Evolutionary conservation across 2,113 vertebrate species (phyloP), one percentile per base, ranked within the genome.

Genomic region (Aptenodytes forsteri): DNA sequence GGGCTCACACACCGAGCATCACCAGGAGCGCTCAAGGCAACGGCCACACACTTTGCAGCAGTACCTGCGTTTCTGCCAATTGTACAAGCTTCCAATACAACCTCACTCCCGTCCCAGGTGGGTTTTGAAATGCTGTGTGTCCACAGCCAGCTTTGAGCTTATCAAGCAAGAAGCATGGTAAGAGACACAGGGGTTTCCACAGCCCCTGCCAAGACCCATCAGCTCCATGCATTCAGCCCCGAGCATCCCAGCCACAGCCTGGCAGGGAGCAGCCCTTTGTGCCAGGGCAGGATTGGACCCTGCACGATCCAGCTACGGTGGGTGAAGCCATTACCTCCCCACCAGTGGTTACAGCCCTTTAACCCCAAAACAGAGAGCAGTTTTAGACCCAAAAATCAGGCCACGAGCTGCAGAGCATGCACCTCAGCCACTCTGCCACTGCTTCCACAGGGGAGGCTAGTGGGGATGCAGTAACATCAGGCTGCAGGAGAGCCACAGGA

Each of bases 21-120:
- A 22, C 34, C n/a, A 1, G 27, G 34, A 21, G 18, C 9, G 2
- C 38, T 36, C 13, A 7, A 54, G 78, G 44, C 38, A 29, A 16
- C 2, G 2, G 40, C 50, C 18, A 2, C 38, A 10, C 7, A 2
- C 52, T 47, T 11, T 3, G 8, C 26, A 44, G 17, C 8, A 2
- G 3, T 16, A 34, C 85, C 75, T 20, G 16, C 6, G 0, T 8
- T 47, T n/a, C 44, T 22, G 8, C 44, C 0, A 1, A 5, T 10
- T 15, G 29, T 4, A 13, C 1, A 0, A 29, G n/a, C 17, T 87
- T 47, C 65, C 52, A 36, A 1, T 18, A 38, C 8, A 27, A 16
- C 32, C 29, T 42, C 34, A 25, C 13, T 16, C 26, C 7, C 0
- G 1, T 40, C 40, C 46, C 66, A 55, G 42, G 6, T 82, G 25